Evolutionary conservation across 2,888 invertebrate genomes (phyloP), one percentile per base, ranked within the genome.

Genomic region (Crossocerus cetratus): DNA sequence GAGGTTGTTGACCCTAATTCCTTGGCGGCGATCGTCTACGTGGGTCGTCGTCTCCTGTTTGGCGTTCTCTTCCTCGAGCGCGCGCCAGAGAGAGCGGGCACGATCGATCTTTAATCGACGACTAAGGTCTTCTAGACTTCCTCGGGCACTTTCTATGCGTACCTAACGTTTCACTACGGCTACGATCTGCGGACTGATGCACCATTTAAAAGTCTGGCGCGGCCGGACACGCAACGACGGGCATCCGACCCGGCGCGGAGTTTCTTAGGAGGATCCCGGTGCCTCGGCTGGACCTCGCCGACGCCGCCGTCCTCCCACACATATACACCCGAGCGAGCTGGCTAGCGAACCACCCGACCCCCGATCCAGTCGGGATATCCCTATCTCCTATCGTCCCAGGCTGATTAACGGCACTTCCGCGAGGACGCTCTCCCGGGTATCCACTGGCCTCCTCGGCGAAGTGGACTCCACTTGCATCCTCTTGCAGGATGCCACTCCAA

Each of bases 191-290:
- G 75, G 75, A 77, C 72, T 80, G 78, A 82, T 88, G 87, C 87
- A 88, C 86, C 88, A 88, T 88, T 87, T 88, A 88, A 88, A 86
- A 82, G 83, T 85, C 81, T 84, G 74, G 70, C 66, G 66, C 67
- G 60, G 20, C 70, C 66, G 66, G 53, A 67, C 57, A 62, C 67
- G 62, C 60, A 32, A 69, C 75, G 58, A 71, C 54, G 65, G 74
- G 61, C 80, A 72, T 76, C 63, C 65, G 72, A 55, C 59, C 65
- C 71, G 70, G 60, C 71, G 57, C 66, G 20, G 56, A 58, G 23
- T 64, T 22, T 49, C 60, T 63, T 23, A 22, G 55, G 69, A 65
- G 14, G 61, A 65, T 56, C 56, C 45, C 43, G 32, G 32, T 32
- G 1, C 56, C 32, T 22, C 3, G 8, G 44, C 44, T 18, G 11